These are phyloP conservation scores for Labeo calbasu DNA, from an alignment of 2,797 vertebrate genomes.

Conservation along the genomic window DNA sequence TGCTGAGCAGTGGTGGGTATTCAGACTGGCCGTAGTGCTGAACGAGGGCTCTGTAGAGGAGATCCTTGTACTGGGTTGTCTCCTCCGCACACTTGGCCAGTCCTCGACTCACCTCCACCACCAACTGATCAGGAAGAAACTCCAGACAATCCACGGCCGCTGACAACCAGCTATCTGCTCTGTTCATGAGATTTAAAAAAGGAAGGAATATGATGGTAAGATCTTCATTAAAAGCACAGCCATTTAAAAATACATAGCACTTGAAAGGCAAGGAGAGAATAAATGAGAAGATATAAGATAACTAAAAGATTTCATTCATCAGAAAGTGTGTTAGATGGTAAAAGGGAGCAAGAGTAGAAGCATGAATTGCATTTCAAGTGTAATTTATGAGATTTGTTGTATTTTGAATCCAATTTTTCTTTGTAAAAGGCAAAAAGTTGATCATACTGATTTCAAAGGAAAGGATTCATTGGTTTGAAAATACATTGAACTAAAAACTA, in stretches of 20 bases:
- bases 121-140: constrained; percentile 89
- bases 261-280: constrained; percentile 12
- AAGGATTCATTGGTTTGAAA: no score
- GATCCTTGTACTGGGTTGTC: constrained; percentile 82
- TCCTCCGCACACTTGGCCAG: constrained; percentile 83
- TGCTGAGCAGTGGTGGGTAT: constrained; percentile 85
- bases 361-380: no score
- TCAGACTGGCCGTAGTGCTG: constrained; percentile 83
- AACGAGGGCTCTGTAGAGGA: constrained; percentile 86
- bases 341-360: not conserved
- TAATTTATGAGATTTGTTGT: no score
- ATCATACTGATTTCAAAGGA: no score
- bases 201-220: not conserved
- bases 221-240: not conserved
- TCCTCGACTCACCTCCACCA: constrained; percentile 92
- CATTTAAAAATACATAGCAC: not conserved
- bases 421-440: no score
- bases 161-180: constrained; percentile 93
- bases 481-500: no score
- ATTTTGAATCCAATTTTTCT: no score
- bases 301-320: not conserved
- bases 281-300: not conserved
- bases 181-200: constrained; percentile 60
- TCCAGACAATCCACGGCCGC: constrained; percentile 93
- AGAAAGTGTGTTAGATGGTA: not conserved